phyloP scores from a whole-genome alignment of 1,140 invertebrate species.

The Megathymus violae region DNA sequence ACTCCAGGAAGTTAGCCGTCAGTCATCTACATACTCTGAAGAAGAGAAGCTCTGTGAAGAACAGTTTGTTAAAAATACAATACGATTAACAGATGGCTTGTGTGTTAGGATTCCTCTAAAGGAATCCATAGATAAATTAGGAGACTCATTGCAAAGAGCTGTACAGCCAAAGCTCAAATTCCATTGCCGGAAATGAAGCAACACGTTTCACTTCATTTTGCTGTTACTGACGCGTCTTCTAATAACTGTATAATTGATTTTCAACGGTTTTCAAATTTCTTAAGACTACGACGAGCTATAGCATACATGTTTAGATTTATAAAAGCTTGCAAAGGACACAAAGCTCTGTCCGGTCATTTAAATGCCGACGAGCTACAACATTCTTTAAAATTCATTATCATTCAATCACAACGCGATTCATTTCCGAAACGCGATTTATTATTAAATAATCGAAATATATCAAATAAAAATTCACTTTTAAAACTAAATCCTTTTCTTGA shows the following conservation, averaged over 20 bases:
- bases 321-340: conserved; percentile 27
- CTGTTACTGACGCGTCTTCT: neutral
- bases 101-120: conserved; percentile 41
- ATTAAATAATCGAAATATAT: conserved; percentile 17
- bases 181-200: conserved; percentile 15
- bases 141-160: conserved; percentile 34
- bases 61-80: conserved; percentile 38
- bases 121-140: conserved; percentile 22
- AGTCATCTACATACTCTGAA: conserved; percentile 32
- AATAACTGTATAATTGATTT: conserved; percentile 33
- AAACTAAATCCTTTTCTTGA: conserved; percentile 24
- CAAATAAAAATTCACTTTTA: conserved; percentile 27
- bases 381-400: conserved; percentile 33
- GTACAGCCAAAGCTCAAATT: neutral
- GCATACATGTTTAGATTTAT: conserved; percentile 41
- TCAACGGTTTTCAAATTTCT: conserved; percentile 41
- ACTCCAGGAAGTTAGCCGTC: conserved; percentile 38
- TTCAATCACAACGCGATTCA: conserved; percentile 28
- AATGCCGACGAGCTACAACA: conserved; percentile 17
- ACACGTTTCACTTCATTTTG: neutral
- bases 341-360: neutral
- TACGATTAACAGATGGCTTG: conserved; percentile 35
- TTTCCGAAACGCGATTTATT: conserved; percentile 32
- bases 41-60: conserved; percentile 39
- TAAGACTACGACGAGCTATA: conserved; percentile 25